These are phyloP conservation scores for Scomber colias DNA, from an alignment of 2,113 vertebrate species.

Conservation along the genomic window DNA sequence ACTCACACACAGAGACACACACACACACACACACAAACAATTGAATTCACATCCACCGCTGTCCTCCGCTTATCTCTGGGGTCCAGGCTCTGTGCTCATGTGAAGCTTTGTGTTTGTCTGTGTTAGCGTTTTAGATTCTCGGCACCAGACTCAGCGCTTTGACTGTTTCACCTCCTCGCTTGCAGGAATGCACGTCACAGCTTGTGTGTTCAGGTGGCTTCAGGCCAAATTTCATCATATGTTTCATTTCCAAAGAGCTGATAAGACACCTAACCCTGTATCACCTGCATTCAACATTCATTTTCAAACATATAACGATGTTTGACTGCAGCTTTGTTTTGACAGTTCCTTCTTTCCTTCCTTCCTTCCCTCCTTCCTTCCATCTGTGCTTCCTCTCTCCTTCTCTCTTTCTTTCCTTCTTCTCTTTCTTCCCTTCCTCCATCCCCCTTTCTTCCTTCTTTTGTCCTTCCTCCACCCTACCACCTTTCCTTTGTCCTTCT, in stretches of 20 bases:
- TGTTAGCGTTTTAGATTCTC: conserved; percentile 22
- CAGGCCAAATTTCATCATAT: conserved; percentile 4
- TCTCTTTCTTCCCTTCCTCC: no score
- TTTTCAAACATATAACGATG: neutral
- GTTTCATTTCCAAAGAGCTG: neutral
- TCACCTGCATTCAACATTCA: neutral
- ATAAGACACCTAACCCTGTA: neutral
- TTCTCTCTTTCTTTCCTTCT: no score
- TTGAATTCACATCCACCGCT: neutral
- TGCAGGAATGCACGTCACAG: conserved; percentile 17
- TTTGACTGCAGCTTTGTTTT: conserved; percentile 38
- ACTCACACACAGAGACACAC: neutral
- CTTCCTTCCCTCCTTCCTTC: no score
- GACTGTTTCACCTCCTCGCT: neutral
- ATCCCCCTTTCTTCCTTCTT: no score
- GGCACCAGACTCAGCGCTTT: conserved; percentile 4
- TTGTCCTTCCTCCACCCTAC: no score
- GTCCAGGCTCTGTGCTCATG: neutral
- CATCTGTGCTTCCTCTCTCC: no score
- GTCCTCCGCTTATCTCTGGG: neutral
- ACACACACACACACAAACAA: neutral
- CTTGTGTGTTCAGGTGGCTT: neutral
- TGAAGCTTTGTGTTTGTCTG: neutral
- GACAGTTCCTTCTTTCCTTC: no score
- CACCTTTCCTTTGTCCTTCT: no score